These are phyloP conservation scores for Gorsachius magnificus DNA, from an alignment of 2,797 vertebrate species.

Conservation along the genomic window DNA sequence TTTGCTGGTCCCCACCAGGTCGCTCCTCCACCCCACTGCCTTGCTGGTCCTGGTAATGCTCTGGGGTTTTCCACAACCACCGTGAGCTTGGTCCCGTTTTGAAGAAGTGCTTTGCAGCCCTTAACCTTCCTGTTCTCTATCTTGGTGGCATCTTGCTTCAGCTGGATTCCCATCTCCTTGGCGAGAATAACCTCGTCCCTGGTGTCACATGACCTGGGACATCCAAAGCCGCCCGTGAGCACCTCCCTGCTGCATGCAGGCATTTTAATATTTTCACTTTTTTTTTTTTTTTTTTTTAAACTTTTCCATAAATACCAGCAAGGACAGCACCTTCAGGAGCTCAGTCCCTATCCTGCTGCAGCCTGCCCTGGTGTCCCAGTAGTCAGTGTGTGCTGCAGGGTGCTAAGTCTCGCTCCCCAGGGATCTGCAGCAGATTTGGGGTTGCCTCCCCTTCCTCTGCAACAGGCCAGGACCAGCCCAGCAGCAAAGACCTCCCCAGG, in stretches of 20 bases:
- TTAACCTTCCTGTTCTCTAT: background rate
- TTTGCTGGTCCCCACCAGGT: background rate
- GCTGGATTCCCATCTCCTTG: background rate
- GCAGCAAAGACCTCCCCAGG: background rate
- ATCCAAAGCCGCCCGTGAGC: rapidly evolving
- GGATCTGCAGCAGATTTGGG: background rate
- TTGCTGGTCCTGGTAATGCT: background rate
- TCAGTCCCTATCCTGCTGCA: background rate
- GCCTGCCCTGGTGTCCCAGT: background rate
- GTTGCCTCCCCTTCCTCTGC: background rate
- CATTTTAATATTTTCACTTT: background rate
- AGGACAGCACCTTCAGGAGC: background rate
- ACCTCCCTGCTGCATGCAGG: background rate
- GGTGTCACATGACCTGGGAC: background rate
- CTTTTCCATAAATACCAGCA: background rate
- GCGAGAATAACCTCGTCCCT: background rate
- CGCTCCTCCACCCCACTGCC: rapidly evolving
- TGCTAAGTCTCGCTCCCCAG: background rate
- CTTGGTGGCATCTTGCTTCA: background rate
- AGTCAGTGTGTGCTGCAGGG: background rate
- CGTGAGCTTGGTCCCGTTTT: background rate
- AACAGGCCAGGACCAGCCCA: background rate
- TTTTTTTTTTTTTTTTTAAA: background rate
- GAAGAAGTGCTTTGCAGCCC: background rate
- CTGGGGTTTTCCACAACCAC: background rate